Base-by-base conservation (phyloP, 2,797 vertebrate genomes). In the Acanthiza pusilla region DNA sequence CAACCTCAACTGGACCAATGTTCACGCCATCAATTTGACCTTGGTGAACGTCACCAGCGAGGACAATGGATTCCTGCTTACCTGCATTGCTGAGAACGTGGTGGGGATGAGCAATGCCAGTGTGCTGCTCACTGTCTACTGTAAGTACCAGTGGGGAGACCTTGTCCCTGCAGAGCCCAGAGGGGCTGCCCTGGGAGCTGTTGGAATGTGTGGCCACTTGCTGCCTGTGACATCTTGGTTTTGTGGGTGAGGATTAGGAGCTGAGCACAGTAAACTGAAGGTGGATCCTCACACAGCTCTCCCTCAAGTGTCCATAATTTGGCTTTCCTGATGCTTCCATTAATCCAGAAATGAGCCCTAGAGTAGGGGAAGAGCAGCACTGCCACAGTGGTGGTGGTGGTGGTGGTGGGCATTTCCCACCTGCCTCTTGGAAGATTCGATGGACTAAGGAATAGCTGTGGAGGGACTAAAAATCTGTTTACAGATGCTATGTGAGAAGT, bases 21-120 rank as follows among this genome's bases (percentile, higher is more conserved):
- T 99, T 86, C 99, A 99, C 57, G 99, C 99, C 90, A 99, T 99
- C 98, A 99, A 99, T 97, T 94, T 99, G 96, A 99, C 99, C 6
- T 98, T 99, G 55, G 98, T 98, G 95, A 99, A 99, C 9, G 98
- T 99, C 97, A 99, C 99, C 70, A 98, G 99, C 1, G 99, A 99
- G 26, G 99, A 99, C 98, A 99, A 99, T 3, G 98, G 98, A 77
- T 99, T 98, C 95, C 98, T 98, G 89, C 98, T 99, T 74, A 99
- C 98, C 32, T 99, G 99, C 97, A 99, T 99, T 17, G 99, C 99
- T 0, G 99, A 99, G 98, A 99, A 99, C 0, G 98, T 99, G 97
- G 99, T 99, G 97, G 99, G 99, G 73, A 99, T 99, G 99, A 99
- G 98, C 97, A 99, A 99, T 72, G 98, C 98, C 85, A 99, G 99